Percentiles rank a stretch among this genome's conserved stretches.
Conservation (phyloP, 2,888 invertebrate genomes). For the Myopa testacea region DNA sequence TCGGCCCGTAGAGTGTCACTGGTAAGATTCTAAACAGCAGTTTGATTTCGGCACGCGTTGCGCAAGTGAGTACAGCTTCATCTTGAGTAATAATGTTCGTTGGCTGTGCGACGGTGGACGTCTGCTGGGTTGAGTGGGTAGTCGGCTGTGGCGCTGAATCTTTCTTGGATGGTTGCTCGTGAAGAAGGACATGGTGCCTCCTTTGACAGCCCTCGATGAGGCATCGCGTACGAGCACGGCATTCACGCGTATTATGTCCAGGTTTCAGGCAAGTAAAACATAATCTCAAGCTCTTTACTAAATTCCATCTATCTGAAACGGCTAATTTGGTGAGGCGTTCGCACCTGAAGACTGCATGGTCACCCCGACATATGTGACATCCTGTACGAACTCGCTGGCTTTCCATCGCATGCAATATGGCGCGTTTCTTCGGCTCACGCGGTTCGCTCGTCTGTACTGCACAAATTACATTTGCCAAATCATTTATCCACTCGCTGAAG, state of each 20-base stretch:
- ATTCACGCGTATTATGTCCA: conserved; percentile 34
- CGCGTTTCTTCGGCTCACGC: conserved; percentile 11
- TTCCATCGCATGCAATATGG: background rate
- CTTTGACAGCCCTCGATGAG: too few relatives aligned
- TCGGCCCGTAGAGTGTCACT: too few relatives aligned
- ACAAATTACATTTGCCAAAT: conserved; percentile 45
- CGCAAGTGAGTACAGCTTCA: background rate
- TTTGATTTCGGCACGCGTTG: too few relatives aligned
- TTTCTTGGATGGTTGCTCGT: background rate
- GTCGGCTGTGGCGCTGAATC: background rate
- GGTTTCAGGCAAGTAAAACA: conserved; percentile 33
- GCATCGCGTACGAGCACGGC: background rate
- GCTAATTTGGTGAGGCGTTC: conserved; percentile 24
- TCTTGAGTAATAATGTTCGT: background rate
- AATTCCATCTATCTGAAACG: conserved; percentile 30
- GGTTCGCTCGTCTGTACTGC: conserved; percentile 18
- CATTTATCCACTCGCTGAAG: conserved; percentile 44
- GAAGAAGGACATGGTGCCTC: background rate
- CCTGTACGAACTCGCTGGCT: background rate
- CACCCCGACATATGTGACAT: conserved; percentile 33
- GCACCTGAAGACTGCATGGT: conserved; percentile 32
- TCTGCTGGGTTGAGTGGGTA: background rate
- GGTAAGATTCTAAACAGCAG: too few relatives aligned
- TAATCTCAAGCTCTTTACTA: conserved; percentile 24
- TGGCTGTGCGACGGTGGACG: background rate